Base-by-base conservation (phyloP, 2,113 vertebrate genomes). In the Eolophus roseicapilla region DNA sequence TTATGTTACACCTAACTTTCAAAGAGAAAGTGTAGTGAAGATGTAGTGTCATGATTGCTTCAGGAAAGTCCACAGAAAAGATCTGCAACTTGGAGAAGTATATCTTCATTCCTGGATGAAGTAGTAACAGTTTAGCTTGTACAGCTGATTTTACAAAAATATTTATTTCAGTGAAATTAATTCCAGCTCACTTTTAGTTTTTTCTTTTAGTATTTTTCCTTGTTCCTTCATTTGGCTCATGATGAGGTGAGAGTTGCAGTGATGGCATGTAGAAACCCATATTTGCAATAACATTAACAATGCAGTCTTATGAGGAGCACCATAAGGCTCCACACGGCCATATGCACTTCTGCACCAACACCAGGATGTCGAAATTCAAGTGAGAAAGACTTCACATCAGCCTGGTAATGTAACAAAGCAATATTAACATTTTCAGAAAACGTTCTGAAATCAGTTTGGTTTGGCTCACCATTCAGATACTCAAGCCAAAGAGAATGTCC, bases 131-230 rank as follows among this genome's bases (percentile, higher is more conserved):
- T 44, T 92, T 31, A 71, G 55, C 86, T 92, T 41, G 74, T 68
- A 65, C 80, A 77, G 88, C 86, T 35, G 78, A 93, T 86, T 93
- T 81, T 80, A 89, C 35, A 90, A 91, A 94, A 93, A 90, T 92
- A 92, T 91, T 96, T 90, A 87, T 90, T 92, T 90, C 91, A 62
- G 57, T 31, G 49, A 97, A 96, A 95, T 91, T 82, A 93, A 90
- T 96, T 90, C 94, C 81, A 91, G 83, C 71, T 92, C 90, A 47
- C 25, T 73, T 88, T 69, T 47, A 21, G 46, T 86, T 91, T 81
- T 63, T 90, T 53, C 82, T 70, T 81, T 50, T 31, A 50, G 59
- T 50, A 19, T 86, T 95, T 90, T 78, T 10, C 59, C 63, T 76
- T 37, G 39, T 95, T 96, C 82, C 78, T 64, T 92, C 88, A 1